phyloP scores from a whole-genome alignment of 2,888 invertebrate species.

The Emmelina monodactyla region DNA sequence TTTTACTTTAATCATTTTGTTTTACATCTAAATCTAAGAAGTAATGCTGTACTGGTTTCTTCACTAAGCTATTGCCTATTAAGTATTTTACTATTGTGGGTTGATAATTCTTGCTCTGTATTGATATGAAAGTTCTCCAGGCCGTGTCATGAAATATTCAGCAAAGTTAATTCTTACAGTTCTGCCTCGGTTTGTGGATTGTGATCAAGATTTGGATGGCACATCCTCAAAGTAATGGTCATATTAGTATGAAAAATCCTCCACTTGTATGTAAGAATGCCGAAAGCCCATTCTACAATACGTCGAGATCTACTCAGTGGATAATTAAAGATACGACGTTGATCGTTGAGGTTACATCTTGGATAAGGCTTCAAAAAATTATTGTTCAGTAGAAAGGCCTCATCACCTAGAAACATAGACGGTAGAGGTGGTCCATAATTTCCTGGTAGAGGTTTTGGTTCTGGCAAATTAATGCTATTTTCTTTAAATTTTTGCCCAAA shows the following conservation, averaged over 20 bases:
- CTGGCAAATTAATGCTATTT: conserved; percentile 16
- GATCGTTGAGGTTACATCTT: conserved; percentile 11
- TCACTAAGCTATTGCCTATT: no score
- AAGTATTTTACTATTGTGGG: no score
- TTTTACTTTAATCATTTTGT: no score
- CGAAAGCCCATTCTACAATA: no score
- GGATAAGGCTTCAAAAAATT: conserved; percentile 15
- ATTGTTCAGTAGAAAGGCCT: conserved; percentile 12
- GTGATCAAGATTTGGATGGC: conserved; percentile 10
- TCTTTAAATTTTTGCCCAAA: conserved; percentile 12
- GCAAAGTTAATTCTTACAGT: conserved; percentile 17
- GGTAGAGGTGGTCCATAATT: conserved; percentile 13
- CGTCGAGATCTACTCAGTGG: no score
- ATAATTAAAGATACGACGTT: conserved; percentile 14
- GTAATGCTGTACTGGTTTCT: no score
- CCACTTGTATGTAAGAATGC: no score
- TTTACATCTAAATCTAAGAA: no score
- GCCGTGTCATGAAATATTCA: conserved; percentile 17
- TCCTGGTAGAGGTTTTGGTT: conserved; percentile 13
- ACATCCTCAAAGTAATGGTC: conserved; percentile 13
- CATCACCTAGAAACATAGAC: conserved; percentile 13
- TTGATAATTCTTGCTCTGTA: no score
- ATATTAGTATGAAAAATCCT: conserved; percentile 15
- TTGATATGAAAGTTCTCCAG: no score
- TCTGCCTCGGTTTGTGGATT: conserved; percentile 15